Evolutionary conservation across 2,797 vertebrate species (phyloP).

Genomic region (Poecilia velifera): DNA sequence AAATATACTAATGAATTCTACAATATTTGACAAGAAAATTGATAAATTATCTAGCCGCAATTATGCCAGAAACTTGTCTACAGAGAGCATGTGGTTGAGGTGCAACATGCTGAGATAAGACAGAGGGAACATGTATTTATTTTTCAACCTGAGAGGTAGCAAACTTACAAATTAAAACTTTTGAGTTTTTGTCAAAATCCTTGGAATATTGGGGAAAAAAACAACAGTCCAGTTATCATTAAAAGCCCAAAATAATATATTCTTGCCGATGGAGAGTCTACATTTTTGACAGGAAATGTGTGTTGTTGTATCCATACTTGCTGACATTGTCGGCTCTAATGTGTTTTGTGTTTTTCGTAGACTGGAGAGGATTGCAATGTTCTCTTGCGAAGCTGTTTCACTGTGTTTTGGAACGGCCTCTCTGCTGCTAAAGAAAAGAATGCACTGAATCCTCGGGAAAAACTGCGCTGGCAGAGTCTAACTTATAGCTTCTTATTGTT

Average conservation of each 20-base stretch:
- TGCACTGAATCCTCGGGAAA: slow-evolving; percentile 45
- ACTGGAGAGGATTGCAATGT: slow-evolving; percentile 76
- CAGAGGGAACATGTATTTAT: neutral
- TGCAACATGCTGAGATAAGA: neutral
- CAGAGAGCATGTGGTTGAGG: neutral
- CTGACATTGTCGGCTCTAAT: slow-evolving; percentile 11
- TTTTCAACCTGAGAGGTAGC: neutral
- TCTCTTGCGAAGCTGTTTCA: slow-evolving; percentile 81
- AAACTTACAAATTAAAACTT: neutral
- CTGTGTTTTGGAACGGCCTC: slow-evolving; percentile 83
- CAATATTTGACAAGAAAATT: neutral
- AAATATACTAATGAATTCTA: neutral
- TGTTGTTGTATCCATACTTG: neutral
- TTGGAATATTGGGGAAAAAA: neutral
- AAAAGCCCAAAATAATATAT: neutral
- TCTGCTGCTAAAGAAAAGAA: slow-evolving; percentile 47
- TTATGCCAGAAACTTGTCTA: neutral
- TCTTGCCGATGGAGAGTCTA: neutral
- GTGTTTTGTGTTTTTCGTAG: slow-evolving; percentile 44
- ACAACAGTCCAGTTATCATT: neutral
- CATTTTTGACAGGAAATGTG: neutral
- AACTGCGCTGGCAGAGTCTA: slow-evolving; percentile 76
- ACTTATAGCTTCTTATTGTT: slow-evolving; percentile 87
- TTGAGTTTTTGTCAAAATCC: neutral
- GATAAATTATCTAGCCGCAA: neutral